A percentile compares a stretch with the other conserved stretches of the same genome.
These are phyloP conservation scores for Muricea muricata DNA, from an alignment of 92 coral and sea anemone genomes.

Conservation along the genomic window DNA sequence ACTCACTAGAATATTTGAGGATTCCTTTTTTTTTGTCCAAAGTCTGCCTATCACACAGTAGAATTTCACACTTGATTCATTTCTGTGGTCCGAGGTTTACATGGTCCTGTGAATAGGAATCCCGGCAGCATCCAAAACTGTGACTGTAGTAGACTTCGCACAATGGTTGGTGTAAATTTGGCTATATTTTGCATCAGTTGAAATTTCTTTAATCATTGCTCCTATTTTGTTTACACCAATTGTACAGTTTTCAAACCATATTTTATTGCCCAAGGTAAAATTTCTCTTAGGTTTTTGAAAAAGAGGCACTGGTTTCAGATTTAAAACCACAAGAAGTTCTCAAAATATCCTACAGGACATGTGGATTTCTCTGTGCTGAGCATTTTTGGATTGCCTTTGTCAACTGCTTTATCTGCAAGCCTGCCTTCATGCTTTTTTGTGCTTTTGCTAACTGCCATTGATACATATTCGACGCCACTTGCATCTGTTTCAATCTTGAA, in stretches of 20 bases:
- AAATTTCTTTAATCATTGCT: no score
- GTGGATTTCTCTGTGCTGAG: constrained; percentile 44
- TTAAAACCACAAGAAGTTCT: no score
- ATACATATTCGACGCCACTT: constrained; percentile 58
- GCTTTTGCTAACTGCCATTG: constrained; percentile 58
- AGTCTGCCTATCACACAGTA: constrained; percentile 67
- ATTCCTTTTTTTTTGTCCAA: constrained; percentile 59
- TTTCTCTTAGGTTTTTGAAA: constrained; percentile 72
- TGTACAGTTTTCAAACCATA: constrained; percentile 68
- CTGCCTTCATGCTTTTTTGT: constrained; percentile 65
- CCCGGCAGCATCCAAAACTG: constrained; percentile 67
- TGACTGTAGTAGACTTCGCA: constrained; percentile 65
- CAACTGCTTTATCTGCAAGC: constrained; percentile 50
- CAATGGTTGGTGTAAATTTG: constrained; percentile 65
- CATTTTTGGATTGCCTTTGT: constrained; percentile 69
- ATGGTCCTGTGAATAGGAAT: constrained; percentile 60
- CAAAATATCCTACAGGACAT: constrained; percentile 59
- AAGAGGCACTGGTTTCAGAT: constrained; percentile 61
- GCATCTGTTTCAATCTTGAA: constrained; percentile 60
- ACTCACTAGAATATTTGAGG: constrained; percentile 54
- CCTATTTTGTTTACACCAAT: constrained; percentile 64
- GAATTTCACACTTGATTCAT: constrained; percentile 55
- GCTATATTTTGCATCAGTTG: constrained; percentile 59
- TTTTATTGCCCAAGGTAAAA: constrained; percentile 45
- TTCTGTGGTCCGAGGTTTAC: constrained; percentile 67